These are phyloP conservation scores for Deilephila porcellus DNA, from an alignment of 2,888 invertebrate species.

Conservation along the genomic window DNA sequence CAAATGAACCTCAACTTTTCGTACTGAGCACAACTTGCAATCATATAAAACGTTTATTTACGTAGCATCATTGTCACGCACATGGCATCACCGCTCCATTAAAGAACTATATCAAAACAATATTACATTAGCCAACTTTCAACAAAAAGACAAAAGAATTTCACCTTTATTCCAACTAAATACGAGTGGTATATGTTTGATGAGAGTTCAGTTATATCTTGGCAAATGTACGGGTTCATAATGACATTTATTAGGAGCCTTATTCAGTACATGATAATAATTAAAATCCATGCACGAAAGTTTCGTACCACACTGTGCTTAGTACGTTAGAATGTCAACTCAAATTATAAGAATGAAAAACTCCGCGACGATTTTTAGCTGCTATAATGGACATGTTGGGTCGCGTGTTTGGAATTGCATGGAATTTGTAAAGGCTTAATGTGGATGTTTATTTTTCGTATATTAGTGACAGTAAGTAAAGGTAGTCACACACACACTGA, in stretches of 20 bases:
- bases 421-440: conserved; percentile 8
- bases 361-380: conserved; percentile 25
- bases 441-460: background rate
- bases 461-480: background rate
- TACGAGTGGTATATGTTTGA: conserved; percentile 40
- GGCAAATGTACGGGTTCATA: conserved; percentile 71
- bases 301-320: conserved; percentile 77
- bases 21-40: conserved; percentile 60
- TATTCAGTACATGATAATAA: conserved; percentile 84
- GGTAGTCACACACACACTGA: too few relatives aligned
- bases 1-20: conserved; percentile 52
- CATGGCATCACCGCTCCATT: conserved; percentile 77
- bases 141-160: conserved; percentile 35
- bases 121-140: conserved; percentile 36
- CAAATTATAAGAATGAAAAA: conserved; percentile 28
- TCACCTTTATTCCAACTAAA: conserved; percentile 35
- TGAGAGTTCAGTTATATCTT: conserved; percentile 40
- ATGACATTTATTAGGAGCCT: conserved; percentile 84
- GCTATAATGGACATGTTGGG: conserved; percentile 7
- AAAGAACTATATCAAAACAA: conserved; percentile 74
- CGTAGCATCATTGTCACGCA: conserved; percentile 82
- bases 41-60: conserved; percentile 78
- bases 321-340: conserved; percentile 63
- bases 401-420: conserved; percentile 17
- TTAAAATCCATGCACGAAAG: conserved; percentile 84